phyloP scores from a whole-genome alignment of 2,888 invertebrate genomes.

The Drosophila flavopinicola region DNA sequence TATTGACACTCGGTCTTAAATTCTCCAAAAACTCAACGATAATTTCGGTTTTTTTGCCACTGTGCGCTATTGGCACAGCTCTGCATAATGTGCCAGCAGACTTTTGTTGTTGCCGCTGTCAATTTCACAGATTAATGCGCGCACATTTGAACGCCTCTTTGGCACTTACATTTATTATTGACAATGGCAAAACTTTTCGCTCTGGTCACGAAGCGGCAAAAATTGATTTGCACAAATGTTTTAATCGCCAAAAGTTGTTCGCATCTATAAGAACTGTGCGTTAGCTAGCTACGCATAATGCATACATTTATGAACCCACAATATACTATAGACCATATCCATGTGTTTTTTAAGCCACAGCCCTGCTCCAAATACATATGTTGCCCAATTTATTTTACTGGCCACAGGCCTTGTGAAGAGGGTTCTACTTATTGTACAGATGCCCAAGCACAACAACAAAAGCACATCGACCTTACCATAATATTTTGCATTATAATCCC shows the following conservation, averaged over 20 bases:
- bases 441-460: slow-evolving; percentile 9
- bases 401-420: slow-evolving; percentile 21
- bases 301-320: slow-evolving; percentile 7
- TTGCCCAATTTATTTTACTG: slow-evolving; percentile 43
- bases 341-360: neutral
- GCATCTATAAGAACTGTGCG: neutral
- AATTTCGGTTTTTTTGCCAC: neutral
- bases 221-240: slow-evolving; percentile 67
- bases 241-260: slow-evolving; percentile 38
- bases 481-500: slow-evolving; percentile 34
- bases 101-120: slow-evolving; percentile 52
- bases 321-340: slow-evolving; percentile 4
- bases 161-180: slow-evolving; percentile 73
- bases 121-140: slow-evolving; percentile 79
- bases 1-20: neutral
- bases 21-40: neutral
- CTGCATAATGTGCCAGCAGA: slow-evolving; percentile 33
- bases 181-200: slow-evolving; percentile 72
- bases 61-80: neutral
- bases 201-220: slow-evolving; percentile 54
- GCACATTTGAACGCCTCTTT: slow-evolving; percentile 60
- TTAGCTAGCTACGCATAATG: slow-evolving; percentile 13
- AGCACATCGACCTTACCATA: slow-evolving; percentile 11
- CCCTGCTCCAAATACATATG: slow-evolving; percentile 18
- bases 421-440: neutral